Evolutionary conservation across 1,140 invertebrate species (phyloP), one percentile per base, ranked within the genome.

Genomic region (Wasmannia auropunctata): DNA sequence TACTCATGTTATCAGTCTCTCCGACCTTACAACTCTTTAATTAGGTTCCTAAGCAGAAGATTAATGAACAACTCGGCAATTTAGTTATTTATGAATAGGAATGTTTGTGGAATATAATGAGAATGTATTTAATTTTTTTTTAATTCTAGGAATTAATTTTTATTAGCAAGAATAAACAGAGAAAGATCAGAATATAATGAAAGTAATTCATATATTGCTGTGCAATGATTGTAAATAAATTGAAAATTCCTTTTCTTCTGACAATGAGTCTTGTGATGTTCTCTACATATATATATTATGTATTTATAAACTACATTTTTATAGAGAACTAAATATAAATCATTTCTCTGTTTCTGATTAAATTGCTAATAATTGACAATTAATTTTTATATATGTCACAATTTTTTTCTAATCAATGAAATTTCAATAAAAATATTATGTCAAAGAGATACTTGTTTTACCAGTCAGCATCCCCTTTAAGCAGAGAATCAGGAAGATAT

Each of bases 1-100:
- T 54, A 80, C 34, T 40, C 11, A 65, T 83, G 51, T 72, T 83
- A 58, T 74, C 40, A 72, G 49, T 83, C n/a, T 83, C n/a, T 56
- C 16, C 70, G 11, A 58, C 37, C 79, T 56, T 72, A 69, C 28
- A 58, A 58, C 0, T 28, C 67, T 72, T 74, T 58, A 70, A 70
- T 69, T 46, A 81, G n/a, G n/a, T 70, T 22, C 25, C 34, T 34
- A 56, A 56, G 19, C 49, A 34, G 10, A 58, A 81, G 37, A 69
- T 69, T 70, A 69, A 80, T 69, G 31, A 43, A 51, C 56, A 6
- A 40, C 37, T 58, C 19, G 19, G n/a, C 16, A 51, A 43, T 40
- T 79, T 80, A 37, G 22, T 72, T 72, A 51, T 34, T 72, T 51
- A 46, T 46, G 11, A 63, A 31, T 63, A 62, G 56, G 2, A n/a